phyloP scores from a whole-genome alignment of 2,797 vertebrate genomes.

The Antennarius maculatus region DNA sequence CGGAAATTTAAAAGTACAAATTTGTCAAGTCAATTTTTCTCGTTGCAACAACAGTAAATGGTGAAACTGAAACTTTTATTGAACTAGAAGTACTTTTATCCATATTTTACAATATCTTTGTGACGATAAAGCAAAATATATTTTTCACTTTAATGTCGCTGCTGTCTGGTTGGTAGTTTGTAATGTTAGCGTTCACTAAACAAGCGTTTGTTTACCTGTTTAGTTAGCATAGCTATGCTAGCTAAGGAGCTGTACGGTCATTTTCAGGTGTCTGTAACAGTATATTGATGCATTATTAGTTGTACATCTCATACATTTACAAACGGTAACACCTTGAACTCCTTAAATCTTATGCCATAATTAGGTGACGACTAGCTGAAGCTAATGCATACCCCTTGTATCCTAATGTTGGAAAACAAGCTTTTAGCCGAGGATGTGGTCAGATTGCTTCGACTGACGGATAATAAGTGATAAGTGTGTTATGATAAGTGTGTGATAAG shows the following conservation, averaged over 20 bases:
- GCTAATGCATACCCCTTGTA: background rate
- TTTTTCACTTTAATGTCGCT: rapidly evolving
- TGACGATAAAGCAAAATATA: background rate
- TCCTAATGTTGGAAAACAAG: slow-evolving; percentile 60
- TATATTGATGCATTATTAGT: background rate
- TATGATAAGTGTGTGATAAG: too few species aligned
- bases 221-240: slow-evolving; percentile 11
- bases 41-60: background rate
- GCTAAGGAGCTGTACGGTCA: background rate
- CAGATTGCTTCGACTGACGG: slow-evolving; percentile 77
- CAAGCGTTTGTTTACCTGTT: too few species aligned
- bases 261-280: background rate
- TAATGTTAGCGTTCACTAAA: background rate
- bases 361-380: background rate
- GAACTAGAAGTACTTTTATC: background rate
- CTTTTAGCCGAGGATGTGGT: slow-evolving; percentile 76
- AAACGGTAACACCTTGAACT: background rate
- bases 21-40: background rate
- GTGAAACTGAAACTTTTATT: background rate
- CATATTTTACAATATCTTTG: background rate
- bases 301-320: background rate
- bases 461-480: too few species aligned
- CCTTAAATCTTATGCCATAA: background rate
- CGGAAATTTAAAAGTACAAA: slow-evolving; percentile 54
- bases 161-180: background rate